phyloP scores from a whole-genome alignment of 92 coral and sea anemone genomes.

The Epizoanthus stellaris region DNA sequence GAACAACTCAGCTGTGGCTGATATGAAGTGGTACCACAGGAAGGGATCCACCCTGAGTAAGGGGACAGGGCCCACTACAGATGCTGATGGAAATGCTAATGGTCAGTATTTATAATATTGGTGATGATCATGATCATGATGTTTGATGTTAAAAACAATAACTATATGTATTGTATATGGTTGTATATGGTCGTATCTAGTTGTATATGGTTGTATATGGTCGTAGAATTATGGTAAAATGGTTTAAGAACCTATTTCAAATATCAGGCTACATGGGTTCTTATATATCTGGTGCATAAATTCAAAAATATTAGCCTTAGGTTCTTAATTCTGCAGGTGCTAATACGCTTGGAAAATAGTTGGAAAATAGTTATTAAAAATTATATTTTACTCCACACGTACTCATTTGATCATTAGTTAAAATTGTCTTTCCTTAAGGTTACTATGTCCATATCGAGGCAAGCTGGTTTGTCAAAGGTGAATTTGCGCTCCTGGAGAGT shows the following conservation, averaged over 20 bases:
- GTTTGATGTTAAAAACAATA: too few species aligned
- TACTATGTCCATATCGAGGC: slow-evolving; percentile 94
- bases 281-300: too few species aligned
- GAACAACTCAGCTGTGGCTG: slow-evolving; percentile 84
- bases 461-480: slow-evolving; percentile 76
- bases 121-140: not conserved
- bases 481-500: slow-evolving; percentile 84
- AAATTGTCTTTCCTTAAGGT: slow-evolving; percentile 45
- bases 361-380: too few species aligned
- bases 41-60: slow-evolving; percentile 74
- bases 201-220: too few species aligned
- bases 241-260: not conserved
- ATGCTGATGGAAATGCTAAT: slow-evolving; percentile 72
- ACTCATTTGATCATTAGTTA: not conserved
- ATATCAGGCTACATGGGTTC: too few species aligned
- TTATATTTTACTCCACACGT: not conserved
- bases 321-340: too few species aligned
- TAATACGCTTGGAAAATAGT: too few species aligned
- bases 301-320: too few species aligned
- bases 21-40: slow-evolving; percentile 90
- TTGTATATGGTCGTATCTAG: too few species aligned
- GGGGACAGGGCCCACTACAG: slow-evolving; percentile 84
- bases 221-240: too few species aligned
- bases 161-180: too few species aligned
- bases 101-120: slow-evolving; percentile 57